phyloP scores from a whole-genome alignment of 2,797 vertebrate species.

The Brachyalestes nurse region DNA sequence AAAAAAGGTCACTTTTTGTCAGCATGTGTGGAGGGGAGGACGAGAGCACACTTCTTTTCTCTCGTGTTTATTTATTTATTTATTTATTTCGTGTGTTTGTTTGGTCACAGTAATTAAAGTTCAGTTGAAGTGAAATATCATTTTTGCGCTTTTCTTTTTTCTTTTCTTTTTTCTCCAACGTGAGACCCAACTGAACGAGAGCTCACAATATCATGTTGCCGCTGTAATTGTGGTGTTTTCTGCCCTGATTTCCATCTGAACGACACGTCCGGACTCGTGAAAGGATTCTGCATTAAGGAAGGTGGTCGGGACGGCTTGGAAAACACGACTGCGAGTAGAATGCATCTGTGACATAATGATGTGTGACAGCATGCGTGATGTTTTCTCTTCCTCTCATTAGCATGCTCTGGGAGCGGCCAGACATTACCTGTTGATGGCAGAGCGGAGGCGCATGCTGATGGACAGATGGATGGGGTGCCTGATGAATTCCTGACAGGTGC shows the following conservation, averaged over 20 bases:
- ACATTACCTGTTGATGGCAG: conserved; percentile 83
- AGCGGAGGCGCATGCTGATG: conserved; percentile 78
- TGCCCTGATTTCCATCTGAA: conserved; percentile 41
- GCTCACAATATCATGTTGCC: conserved; percentile 35
- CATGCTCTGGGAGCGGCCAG: conserved; percentile 71
- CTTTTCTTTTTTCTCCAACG: conserved; percentile 17
- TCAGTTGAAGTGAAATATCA: conserved; percentile 59
- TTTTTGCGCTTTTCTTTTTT: conserved; percentile 43
- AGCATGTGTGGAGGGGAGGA: conserved; percentile 40
- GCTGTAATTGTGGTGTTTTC: conserved; percentile 33
- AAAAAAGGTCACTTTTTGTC: conserved; percentile 70
- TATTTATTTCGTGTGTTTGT: conserved; percentile 50
- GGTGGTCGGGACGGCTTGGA: conserved; percentile 61
- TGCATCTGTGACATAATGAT: conserved; percentile 75
- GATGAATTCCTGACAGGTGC: conserved; percentile 85
- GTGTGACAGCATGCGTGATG: conserved; percentile 79
- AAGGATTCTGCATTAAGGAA: conserved; percentile 48
- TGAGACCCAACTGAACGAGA: conserved; percentile 51
- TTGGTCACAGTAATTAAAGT: conserved; percentile 62
- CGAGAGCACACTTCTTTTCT: conserved; percentile 59
- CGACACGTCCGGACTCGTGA: conserved; percentile 26
- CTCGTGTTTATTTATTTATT: not conserved
- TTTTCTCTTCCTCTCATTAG: conserved; percentile 84
- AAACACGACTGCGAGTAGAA: conserved; percentile 74
- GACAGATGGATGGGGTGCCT: conserved; percentile 83